These are phyloP conservation scores for Hyposmocoma kahamanoa DNA, from an alignment of 1,140 invertebrate genomes.

Conservation along the genomic window DNA sequence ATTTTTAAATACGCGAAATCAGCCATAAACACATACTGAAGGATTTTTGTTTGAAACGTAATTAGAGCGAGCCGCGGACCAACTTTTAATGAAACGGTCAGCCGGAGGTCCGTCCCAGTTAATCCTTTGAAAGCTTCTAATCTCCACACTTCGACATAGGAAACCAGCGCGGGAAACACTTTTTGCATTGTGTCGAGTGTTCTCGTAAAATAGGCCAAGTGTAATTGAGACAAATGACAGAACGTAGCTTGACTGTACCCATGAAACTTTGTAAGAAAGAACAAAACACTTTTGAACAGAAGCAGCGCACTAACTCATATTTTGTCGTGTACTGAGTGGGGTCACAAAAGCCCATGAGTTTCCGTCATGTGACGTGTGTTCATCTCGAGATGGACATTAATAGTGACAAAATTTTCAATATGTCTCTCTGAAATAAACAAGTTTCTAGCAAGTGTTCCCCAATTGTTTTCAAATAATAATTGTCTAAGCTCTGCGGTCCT, in stretches of 20 bases:
- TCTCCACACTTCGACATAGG: constrained; percentile 21
- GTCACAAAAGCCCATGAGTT: too few relatives aligned
- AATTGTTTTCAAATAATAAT: too few relatives aligned
- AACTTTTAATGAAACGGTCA: constrained; percentile 46
- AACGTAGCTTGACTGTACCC: background rate
- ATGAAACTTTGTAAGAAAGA: background rate
- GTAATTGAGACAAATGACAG: constrained; percentile 2
- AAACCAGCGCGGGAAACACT: constrained; percentile 12
- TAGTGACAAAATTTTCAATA: too few relatives aligned
- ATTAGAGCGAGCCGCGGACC: constrained; percentile 21
- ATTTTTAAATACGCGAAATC: background rate
- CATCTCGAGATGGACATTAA: too few relatives aligned
- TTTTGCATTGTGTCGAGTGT: constrained; percentile 10
- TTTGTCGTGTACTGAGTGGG: too few relatives aligned
- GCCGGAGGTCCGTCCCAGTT: constrained; percentile 25
- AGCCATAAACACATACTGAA: constrained; percentile 19
- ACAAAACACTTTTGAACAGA: background rate
- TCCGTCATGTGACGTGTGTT: too few relatives aligned
- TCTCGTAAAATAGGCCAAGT: constrained; percentile 12
- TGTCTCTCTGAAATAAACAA: too few relatives aligned
- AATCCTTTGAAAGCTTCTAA: constrained; percentile 42
- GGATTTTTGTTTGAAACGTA: constrained; percentile 32
- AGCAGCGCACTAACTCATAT: too few relatives aligned
- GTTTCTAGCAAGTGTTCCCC: too few relatives aligned
- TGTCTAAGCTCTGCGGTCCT: too few relatives aligned